Base-by-base conservation (phyloP, 2,113 vertebrate species). In the Centropus bengalensis region DNA sequence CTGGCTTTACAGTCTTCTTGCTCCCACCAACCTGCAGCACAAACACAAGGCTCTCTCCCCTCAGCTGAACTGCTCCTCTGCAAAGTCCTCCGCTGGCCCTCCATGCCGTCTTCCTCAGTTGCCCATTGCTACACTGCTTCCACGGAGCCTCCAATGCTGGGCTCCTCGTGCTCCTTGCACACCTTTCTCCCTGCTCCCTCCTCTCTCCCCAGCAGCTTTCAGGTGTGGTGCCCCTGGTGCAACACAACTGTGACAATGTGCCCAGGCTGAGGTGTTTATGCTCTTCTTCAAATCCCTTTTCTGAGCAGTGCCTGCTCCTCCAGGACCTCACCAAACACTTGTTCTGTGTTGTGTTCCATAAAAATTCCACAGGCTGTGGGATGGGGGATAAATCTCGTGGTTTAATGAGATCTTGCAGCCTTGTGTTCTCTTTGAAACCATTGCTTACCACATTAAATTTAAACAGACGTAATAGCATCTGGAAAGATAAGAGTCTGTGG, bases 161-260 rank as follows among this genome's bases (percentile, higher is more conserved):
- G 51, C 22, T 87, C 51, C 44, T 55, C 30, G 3, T 5, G 12
- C 24, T 52, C 14, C n/a, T 71, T 6, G 24, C 10, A 6, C 14
- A 23, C 40, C 6, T 36, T 32, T 5, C 67, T 60, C 38, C 45
- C 26, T 0, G 0, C 26, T 42, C 28, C 54, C 20, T 59, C 62
- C 44, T 66, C 38, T 40, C 64, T 47, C 62, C 10, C 63, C 76
- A 45, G 12, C 36, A 40, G 24, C 42, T 67, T 33, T 36, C 24
- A 47, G 33, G 13, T 7, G 27, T 3, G 6, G 3, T 58, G 42
- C 9, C 30, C 47, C 30, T 0, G 0, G 23, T 9, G 24, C 60
- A 58, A 59, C 74, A 84, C 49, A 59, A 44, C 71, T 49, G 26
- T 36, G 68, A 36, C 28, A 8, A 33, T 0, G 0, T 40, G 21